Evolutionary conservation across 2,888 invertebrate species (phyloP).

Genomic region (Diaphora mendica): DNA sequence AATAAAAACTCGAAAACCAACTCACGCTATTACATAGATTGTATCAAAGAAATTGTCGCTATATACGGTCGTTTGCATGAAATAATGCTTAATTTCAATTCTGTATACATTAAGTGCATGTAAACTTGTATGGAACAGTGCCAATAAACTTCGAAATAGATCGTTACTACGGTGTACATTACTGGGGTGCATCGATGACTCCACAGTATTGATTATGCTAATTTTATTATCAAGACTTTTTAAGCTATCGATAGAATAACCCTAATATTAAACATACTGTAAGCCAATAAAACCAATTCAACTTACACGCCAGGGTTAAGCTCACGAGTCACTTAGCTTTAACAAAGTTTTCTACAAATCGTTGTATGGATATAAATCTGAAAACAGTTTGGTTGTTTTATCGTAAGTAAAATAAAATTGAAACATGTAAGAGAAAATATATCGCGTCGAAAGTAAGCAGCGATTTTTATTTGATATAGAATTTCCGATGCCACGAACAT

Average conservation of each 20-base stretch:
- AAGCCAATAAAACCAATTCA: slow-evolving; percentile 64
- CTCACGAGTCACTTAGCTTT: slow-evolving; percentile 28
- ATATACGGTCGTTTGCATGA: slow-evolving; percentile 77
- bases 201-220: slow-evolving; percentile 82
- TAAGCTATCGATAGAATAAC: slow-evolving; percentile 55
- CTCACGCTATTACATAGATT: slow-evolving; percentile 64
- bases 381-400: slow-evolving; percentile 16
- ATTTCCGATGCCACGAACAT: slow-evolving; percentile 68
- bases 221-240: slow-evolving; percentile 81
- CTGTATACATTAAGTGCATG: slow-evolving; percentile 71
- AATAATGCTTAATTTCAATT: slow-evolving; percentile 84
- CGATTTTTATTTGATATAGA: slow-evolving; percentile 71
- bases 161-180: slow-evolving; percentile 60
- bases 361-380: slow-evolving; percentile 7
- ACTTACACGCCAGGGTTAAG: slow-evolving; percentile 37
- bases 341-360: slow-evolving; percentile 27
- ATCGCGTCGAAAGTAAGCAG: slow-evolving; percentile 52
- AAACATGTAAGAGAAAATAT: slow-evolving; percentile 45
- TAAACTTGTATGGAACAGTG: slow-evolving; percentile 74
- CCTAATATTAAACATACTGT: slow-evolving; percentile 62
- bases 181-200: slow-evolving; percentile 74
- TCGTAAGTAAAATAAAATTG: slow-evolving; percentile 42
- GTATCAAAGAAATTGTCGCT: slow-evolving; percentile 74
- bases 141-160: slow-evolving; percentile 78
- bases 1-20: slow-evolving; percentile 60